A percentile compares a stretch with the other conserved stretches of the same genome.
These are phyloP conservation scores for Narcine bancroftii DNA, from an alignment of 2,113 vertebrate genomes.

Conservation along the genomic window DNA sequence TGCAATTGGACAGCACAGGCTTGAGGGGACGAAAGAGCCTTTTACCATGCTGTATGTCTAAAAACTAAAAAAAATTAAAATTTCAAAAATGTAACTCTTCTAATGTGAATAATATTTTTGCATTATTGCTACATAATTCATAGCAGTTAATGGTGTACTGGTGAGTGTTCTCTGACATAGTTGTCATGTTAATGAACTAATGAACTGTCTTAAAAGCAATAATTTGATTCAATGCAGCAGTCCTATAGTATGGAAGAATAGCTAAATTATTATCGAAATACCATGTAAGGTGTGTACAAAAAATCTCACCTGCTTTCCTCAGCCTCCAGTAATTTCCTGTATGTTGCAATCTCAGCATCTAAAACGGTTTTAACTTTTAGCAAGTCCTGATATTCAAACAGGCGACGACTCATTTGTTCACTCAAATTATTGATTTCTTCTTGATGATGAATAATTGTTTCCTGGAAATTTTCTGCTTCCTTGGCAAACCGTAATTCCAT, in stretches of 20 bases:
- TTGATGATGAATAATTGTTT: constrained; percentile 77
- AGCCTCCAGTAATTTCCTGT: constrained; percentile 92
- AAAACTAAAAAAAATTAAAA: too few species aligned
- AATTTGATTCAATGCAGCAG: neutral
- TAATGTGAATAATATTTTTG: neutral
- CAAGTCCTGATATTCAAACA: constrained; percentile 89
- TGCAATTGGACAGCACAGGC: too few species aligned
- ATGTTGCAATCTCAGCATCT: constrained; percentile 96
- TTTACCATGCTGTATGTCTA: too few species aligned
- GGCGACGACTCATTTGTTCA: constrained; percentile 89
- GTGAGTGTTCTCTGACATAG: neutral
- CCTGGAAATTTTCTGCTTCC: constrained; percentile 78
- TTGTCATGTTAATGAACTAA: neutral
- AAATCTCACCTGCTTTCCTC: constrained; percentile 80
- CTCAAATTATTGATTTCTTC: constrained; percentile 91
- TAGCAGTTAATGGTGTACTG: too few species aligned
- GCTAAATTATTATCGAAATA: neutral
- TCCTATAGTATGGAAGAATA: neutral
- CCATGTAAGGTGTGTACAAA: neutral
- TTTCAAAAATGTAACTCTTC: neutral
- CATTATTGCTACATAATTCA: neutral
- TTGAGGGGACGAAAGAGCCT: too few species aligned
- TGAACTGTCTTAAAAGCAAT: neutral
- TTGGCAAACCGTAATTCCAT: constrained; percentile 80
- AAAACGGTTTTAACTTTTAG: constrained; percentile 93